Conservation (phyloP, 1,140 invertebrate genomes). For the Penaeus japonicus region DNA sequence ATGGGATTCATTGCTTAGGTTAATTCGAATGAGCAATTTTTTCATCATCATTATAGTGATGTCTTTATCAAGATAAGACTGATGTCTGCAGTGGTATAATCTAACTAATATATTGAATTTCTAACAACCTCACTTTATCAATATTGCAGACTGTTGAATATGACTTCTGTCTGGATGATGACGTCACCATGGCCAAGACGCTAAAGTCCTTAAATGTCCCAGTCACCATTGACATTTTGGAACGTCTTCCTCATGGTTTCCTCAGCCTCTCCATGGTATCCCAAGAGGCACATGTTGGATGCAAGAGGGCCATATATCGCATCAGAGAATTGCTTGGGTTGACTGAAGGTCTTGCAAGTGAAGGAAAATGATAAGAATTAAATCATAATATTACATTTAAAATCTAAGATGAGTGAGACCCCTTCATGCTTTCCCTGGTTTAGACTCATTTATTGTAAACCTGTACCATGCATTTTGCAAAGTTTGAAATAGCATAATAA, state of each 20-base stretch:
- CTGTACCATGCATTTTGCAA: no score
- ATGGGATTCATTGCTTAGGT: background rate
- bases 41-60: no score
- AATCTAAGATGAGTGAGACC: no score
- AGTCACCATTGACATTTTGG: conserved; percentile 84
- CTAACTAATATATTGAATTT: background rate
- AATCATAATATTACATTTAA: no score
- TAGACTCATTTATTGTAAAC: no score
- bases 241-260: conserved; percentile 96
- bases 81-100: background rate
- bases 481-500: no score
- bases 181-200: conserved; percentile 91
- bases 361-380: no score
- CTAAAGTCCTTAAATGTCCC: conserved; percentile 78
- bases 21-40: background rate
- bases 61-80: background rate
- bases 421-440: no score
- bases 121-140: background rate
- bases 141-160: conserved; percentile 81
- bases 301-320: conserved; percentile 62
- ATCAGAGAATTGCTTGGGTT: conserved; percentile 61
- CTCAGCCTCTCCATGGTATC: conserved; percentile 79
- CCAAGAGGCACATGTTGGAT: conserved; percentile 64
- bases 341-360: no score
- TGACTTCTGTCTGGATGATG: conserved; percentile 96